Evolutionary conservation across 1,140 invertebrate genomes (phyloP), one percentile per base, ranked within the genome.

Genomic region (Philotrypesis tridentata): DNA sequence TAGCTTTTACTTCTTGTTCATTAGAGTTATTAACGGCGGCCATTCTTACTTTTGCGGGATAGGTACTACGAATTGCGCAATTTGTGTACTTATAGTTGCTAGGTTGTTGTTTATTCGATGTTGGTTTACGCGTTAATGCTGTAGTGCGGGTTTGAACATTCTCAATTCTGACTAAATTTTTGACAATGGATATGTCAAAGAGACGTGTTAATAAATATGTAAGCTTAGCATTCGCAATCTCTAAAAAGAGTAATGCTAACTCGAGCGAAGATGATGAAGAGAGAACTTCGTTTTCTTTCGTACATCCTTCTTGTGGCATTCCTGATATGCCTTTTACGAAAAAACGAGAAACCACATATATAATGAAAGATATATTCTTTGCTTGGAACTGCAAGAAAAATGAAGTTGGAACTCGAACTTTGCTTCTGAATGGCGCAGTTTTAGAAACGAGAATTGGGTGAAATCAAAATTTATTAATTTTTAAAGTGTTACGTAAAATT

Each of bases 351-450:
- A 21, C 17, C 14, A 63, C 17, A 43, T 60, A 12, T 11, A 37
- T 70, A 60, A 84, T 90, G 60, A 87, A 83, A 25, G 85, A 87
- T 72, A 63, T 78, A 23, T 91, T 90, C 81, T 86, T 90, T 55
- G 80, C 77, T 33, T 84, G 88, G 61, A 90, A 91, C 84, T 88
- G 88, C 75, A 88, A 89, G 63, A 90, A 88, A 85, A 89, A 89
- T 73, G 87, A 87, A 21, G 87, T 92, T 84, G 88, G 87, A 8
- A 90, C 88, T 11, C 87, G 83, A 84, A 87, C 86, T 85, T 84
- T 92, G 72, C 84, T 85, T 55, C 75, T 92, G 12, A 86, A 87
- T 81, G 91, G 90, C 3, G 87, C 84, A 73, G 87, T 91, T 82
- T 67, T 92, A 11, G 82, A 83, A 25, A 85, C 85, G 29, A 84